Evolutionary conservation across 2,113 vertebrate genomes (phyloP), one percentile per base, ranked within the genome.

Genomic region (Triplophysa siluroides): DNA sequence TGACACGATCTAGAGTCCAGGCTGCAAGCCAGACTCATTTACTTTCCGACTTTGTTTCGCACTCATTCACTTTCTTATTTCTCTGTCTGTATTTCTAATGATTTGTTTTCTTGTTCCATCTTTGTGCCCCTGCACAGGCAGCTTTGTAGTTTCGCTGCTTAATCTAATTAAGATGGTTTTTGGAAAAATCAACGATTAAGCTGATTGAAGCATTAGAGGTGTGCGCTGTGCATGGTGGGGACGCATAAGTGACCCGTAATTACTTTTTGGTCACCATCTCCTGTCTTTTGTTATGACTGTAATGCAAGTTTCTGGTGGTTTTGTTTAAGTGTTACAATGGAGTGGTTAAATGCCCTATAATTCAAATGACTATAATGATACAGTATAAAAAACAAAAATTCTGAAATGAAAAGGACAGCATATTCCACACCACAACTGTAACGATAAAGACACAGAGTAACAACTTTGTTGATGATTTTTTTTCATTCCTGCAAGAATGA

Each of bases 211-310:
- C 14, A 58, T 18, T 3, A 47, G 16, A 23, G 16, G 38, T 21
- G 65, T 61, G 24, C 24, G 19, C 41, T 18, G 23, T n/a, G 54
- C 47, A 38, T 7, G 33, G 6, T 61, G 62, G 47, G 41, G 19
- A 19, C 38, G 88, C 89, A 91, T 89, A 90, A 87, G 84, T 88
- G 85, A 64, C 88, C 88, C 85, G 88, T 90, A 88, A 90, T 91
- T 92, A 91, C 84, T 90, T 90, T 90, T 90, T 89, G 87, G 87
- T 92, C 90, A 90, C 86, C 88, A 89, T 87, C 87, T 88, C 86
- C 88, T 91, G 88, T 85, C 85, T 68, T 86, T 81, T 84, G 84
- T 81, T 85, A 88, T 86, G 86, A 83, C 60, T 63, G 78, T 85
- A 38, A 38, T 7, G 33, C 6, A 7, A 1, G 5, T 38, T 29